phyloP scores from a whole-genome alignment of 2,888 invertebrate species.

The Perizoma flavofasciatum region DNA sequence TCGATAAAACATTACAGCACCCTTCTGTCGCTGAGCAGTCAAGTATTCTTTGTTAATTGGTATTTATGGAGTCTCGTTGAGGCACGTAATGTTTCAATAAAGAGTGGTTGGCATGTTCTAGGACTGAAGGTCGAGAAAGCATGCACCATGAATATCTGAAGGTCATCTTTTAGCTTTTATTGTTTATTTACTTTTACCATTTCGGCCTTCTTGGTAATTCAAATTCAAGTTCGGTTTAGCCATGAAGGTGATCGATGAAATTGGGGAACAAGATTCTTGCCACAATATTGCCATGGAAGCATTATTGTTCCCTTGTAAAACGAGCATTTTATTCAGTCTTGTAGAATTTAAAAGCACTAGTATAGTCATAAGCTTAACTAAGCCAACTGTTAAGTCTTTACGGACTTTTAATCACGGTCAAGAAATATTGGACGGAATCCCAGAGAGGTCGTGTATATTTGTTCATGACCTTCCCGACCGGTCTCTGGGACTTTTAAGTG shows the following conservation, averaged over 20 bases:
- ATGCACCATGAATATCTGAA: slow-evolving; percentile 33
- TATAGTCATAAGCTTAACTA: too few species aligned
- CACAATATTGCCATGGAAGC: neutral
- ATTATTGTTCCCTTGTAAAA: neutral
- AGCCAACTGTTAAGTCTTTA: too few species aligned
- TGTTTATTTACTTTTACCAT: neutral
- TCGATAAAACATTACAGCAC: slow-evolving; percentile 39
- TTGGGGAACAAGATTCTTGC: too few species aligned
- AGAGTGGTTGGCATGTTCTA: slow-evolving; percentile 27
- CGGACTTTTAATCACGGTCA: slow-evolving; percentile 8
- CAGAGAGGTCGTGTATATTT: slow-evolving; percentile 15
- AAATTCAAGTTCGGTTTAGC: neutral
- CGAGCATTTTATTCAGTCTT: neutral
- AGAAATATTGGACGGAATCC: slow-evolving; percentile 9
- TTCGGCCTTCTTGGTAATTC: neutral
- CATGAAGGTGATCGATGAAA: neutral
- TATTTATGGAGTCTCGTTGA: slow-evolving; percentile 38
- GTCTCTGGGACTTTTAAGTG: slow-evolving; percentile 19
- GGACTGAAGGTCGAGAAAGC: slow-evolving; percentile 34
- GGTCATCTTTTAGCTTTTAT: slow-evolving; percentile 25
- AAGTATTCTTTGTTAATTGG: slow-evolving; percentile 40
- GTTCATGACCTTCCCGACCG: slow-evolving; percentile 21
- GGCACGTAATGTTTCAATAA: slow-evolving; percentile 42
- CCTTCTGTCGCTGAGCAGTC: slow-evolving; percentile 32
- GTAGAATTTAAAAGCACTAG: neutral